Base-by-base conservation (phyloP, 2,888 invertebrate species). In the Ennomos erosarius region DNA sequence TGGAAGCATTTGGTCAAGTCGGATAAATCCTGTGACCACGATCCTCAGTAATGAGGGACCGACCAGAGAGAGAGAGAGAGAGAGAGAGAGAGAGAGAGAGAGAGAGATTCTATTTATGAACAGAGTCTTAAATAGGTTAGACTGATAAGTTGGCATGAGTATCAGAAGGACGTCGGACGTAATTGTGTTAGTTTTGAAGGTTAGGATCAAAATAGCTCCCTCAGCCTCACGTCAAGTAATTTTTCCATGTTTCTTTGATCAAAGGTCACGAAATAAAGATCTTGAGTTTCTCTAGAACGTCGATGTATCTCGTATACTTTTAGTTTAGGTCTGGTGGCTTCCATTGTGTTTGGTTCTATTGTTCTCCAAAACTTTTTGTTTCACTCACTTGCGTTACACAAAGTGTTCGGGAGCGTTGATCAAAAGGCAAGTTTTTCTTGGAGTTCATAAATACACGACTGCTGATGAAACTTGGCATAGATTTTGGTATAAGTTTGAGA, bases 291-390 rank as follows among this genome's bases (percentile, higher is more conserved):
- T 42, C 40, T 39, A 35, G 26, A 58, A 38, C 16, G 35, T 50
- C n/a, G 26, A n/a, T 44, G 42, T 50, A 46, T 42, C 38, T 51
- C 44, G 59, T 61, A 26, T 26, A 58, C 49, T 54, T 62, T 57
- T 48, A 56, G 56, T 55, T 51, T 40, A 45, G 56, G 56, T 64
- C 55, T 50, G 50, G n/a, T 46, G 57, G 35, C 35, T 55, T 40
- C 55, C 58, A 62, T 64, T 64, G 65, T 64, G 58, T 62, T 48
- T 57, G 16, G 58, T 11, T 44, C 60, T 55, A 64, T 68, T 68
- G 65, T 68, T 64, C 62, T 57, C 49, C 45, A 55, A 55, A 64
- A 62, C 57, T 64, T 64, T 54, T 62, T 60, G 56, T 56, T 51
- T 62, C 59, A 64, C 34, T 59, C 60, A 62, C 62, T 68, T 64